phyloP scores from a whole-genome alignment of 2,797 vertebrate species.

The Myotis daubentonii region DNA sequence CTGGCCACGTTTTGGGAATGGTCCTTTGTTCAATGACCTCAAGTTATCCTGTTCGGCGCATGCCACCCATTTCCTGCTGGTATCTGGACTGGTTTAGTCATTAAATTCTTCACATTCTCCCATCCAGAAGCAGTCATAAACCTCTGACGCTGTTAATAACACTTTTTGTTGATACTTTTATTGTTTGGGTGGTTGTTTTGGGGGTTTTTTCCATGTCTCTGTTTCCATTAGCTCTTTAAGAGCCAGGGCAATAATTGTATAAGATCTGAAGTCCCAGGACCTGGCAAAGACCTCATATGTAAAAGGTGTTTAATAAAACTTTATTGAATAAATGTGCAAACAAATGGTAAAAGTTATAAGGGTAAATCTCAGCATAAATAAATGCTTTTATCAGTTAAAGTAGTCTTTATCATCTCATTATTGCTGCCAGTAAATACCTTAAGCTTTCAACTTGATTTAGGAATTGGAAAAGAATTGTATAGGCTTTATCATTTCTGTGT shows the following conservation, averaged over 20 bases:
- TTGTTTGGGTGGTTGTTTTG: background rate
- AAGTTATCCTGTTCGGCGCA: background rate
- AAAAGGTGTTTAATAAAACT: slow-evolving; percentile 45
- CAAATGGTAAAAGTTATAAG: slow-evolving; percentile 52
- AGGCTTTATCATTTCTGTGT: slow-evolving; percentile 37
- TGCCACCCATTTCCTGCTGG: background rate
- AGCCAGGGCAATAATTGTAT: background rate
- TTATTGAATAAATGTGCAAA: slow-evolving; percentile 47
- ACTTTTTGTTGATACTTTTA: background rate
- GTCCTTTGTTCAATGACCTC: background rate
- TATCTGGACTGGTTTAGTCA: background rate
- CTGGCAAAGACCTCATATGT: background rate
- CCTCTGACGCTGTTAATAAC: background rate
- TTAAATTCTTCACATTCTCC: background rate
- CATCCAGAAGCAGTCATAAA: background rate
- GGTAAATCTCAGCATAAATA: slow-evolving; percentile 49
- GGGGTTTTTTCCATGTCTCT: background rate
- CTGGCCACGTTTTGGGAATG: background rate
- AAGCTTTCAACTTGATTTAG: slow-evolving; percentile 61
- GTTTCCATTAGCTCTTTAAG: slow-evolving; percentile 44
- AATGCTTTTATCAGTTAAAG: slow-evolving; percentile 48
- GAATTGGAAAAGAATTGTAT: slow-evolving; percentile 43
- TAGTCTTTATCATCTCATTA: slow-evolving; percentile 13
- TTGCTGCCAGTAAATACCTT: slow-evolving; percentile 54
- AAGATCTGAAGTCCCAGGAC: background rate